Percentiles rank a stretch among this genome's conserved stretches.
Evolutionary conservation across 2,888 invertebrate genomes (phyloP).

Genomic region (Dolichopus griseipennis): DNA sequence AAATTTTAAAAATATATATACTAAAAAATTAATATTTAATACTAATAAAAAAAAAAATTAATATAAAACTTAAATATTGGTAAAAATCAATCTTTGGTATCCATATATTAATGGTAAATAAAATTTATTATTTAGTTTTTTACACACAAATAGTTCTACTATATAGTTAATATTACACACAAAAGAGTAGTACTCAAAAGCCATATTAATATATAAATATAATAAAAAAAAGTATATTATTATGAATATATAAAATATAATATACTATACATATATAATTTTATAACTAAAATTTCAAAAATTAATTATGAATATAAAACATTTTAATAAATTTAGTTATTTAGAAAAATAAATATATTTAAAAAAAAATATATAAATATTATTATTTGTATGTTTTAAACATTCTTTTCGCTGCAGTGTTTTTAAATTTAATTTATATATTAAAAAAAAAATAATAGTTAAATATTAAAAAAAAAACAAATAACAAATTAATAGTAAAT

Average conservation of each 20-base stretch:
- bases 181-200: too few species aligned
- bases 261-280: neutral
- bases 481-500: neutral
- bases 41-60: too few species aligned
- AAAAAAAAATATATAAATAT: constrained; percentile 11
- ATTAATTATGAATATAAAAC: neutral
- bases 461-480: constrained; percentile 1
- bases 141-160: too few species aligned
- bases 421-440: neutral
- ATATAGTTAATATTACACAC: too few species aligned
- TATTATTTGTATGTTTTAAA: constrained; percentile 2
- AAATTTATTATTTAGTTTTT: too few species aligned
- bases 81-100: too few species aligned
- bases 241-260: neutral
- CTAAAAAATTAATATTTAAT: too few species aligned
- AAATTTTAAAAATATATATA: too few species aligned
- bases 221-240: neutral
- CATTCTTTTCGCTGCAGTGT: constrained; percentile 19
- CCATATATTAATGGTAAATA: too few species aligned
- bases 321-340: neutral
- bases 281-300: neutral
- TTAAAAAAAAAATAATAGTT: constrained; percentile 4
- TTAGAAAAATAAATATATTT: constrained; percentile 11
- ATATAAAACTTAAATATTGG: too few species aligned
- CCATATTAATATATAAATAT: too few species aligned